phyloP scores from a whole-genome alignment of 2,888 invertebrate species.

The Synanthedon vespiformis region DNA sequence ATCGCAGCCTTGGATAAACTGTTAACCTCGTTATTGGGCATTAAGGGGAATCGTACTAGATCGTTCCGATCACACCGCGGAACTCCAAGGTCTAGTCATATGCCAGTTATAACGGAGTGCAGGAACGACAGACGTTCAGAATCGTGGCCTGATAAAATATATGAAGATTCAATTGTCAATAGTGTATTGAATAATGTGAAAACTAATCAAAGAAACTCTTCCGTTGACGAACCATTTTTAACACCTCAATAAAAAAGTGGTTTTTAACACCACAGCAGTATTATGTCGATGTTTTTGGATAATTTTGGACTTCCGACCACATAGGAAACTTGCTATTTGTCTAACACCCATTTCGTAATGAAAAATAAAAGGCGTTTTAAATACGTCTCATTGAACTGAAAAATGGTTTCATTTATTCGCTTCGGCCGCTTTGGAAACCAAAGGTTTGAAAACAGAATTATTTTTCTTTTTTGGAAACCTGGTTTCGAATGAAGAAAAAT shows the following conservation, averaged over 20 bases:
- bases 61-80: conserved; percentile 46
- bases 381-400: too few relatives aligned
- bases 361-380: too few relatives aligned
- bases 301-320: too few relatives aligned
- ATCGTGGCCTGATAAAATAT: conserved; percentile 57
- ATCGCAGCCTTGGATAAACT: conserved; percentile 74
- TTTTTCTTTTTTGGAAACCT: too few relatives aligned
- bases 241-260: conserved; percentile 36
- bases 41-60: conserved; percentile 37
- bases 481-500: too few relatives aligned
- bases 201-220: conserved; percentile 37
- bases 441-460: too few relatives aligned
- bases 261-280: too few relatives aligned
- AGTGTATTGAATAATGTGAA: conserved; percentile 49
- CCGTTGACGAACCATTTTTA: conserved; percentile 47
- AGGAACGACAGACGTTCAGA: conserved; percentile 33
- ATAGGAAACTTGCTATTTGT: too few relatives aligned
- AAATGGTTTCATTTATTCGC: too few relatives aligned
- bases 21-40: conserved; percentile 70
- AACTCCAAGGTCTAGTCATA: conserved; percentile 43
- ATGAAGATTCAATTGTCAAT: conserved; percentile 49
- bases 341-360: too few relatives aligned
- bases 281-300: too few relatives aligned
- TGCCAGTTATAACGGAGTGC: conserved; percentile 31
- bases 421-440: too few relatives aligned